These are phyloP conservation scores for Tipula helvola DNA, from an alignment of 2,888 invertebrate genomes.

Conservation along the genomic window DNA sequence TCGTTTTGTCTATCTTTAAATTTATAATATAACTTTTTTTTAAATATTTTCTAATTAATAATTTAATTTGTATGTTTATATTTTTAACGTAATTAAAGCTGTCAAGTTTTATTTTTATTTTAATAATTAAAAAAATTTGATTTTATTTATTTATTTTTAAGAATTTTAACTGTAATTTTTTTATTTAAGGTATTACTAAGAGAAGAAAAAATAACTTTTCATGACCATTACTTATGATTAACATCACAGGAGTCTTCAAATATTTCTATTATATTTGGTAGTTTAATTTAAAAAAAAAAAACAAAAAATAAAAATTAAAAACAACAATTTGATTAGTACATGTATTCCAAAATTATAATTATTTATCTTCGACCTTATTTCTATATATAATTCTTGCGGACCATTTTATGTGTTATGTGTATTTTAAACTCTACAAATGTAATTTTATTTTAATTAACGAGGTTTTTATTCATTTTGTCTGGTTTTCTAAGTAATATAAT, in stretches of 20 bases:
- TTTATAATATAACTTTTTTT: not conserved
- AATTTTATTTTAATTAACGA: not conserved
- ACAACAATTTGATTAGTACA: not conserved
- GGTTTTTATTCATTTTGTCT: not conserved
- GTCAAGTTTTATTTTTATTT: slow-evolving; percentile 6
- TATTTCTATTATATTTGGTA: slow-evolving; percentile 5
- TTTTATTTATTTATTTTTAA: not conserved
- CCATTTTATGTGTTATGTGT: not conserved
- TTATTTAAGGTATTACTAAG: not conserved
- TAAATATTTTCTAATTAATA: not conserved
- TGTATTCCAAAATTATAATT: not conserved
- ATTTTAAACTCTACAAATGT: not conserved
- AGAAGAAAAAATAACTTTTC: slow-evolving; percentile 5
- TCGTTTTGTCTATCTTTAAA: not conserved
- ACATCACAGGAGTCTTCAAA: slow-evolving; percentile 11
- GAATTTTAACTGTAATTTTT: not conserved
- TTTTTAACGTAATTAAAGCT: slow-evolving; percentile 8
- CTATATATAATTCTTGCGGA: not conserved
- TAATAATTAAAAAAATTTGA: not conserved
- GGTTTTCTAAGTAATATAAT: not conserved
- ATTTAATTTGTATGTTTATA: slow-evolving; percentile 5
- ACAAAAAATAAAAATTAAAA: not conserved
- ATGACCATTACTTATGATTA: slow-evolving; percentile 10
- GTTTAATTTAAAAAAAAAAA: not conserved
- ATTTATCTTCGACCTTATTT: not conserved